Base-by-base conservation (phyloP, 2,888 invertebrate species). In the Thysanoteuthis rhombus region DNA sequence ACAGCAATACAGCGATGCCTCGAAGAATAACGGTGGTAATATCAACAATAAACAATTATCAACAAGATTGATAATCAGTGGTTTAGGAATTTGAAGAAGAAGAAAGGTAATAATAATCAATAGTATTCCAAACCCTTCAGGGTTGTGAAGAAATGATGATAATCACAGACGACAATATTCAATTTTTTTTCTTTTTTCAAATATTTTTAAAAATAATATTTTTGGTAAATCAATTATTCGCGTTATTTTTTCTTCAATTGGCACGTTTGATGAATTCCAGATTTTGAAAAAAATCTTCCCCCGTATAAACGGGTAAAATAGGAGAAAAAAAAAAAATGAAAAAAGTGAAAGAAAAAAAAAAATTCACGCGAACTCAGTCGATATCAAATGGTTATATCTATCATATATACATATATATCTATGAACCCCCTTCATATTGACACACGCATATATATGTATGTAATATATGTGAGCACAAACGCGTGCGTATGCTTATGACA, bases 41-140 rank as follows among this genome's bases (percentile, higher is more conserved):
- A 75, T 75, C 75, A 75, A 75, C 75, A 75, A 75, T n/a, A 75
- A 75, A 75, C n/a, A 75, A n/a, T 75, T n/a, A 75, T n/a, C 75
- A 75, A n/a, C n/a, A 75, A 1, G 4, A 36, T 16, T 16, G n/a
- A 75, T 75, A 36, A 75, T 75, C n/a, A 75, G n/a, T 12, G 36
- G 75, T 16, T 10, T n/a, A 75, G n/a, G 16, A n/a, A 75, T n/a
- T 12, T 3, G 10, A 75, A 75, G 12, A 75, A 75, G 12, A 16
- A 75, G 4, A 36, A 58, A 0, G 25, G 32, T 58, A 58, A 58
- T 36, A 36, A 75, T 75, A 75, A n/a, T n/a, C 36, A 75, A 75
- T 75, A n/a, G 16, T 75, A 75, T 75, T n/a, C n/a, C 16, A 75
- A 75, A 75, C 75, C 75, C n/a, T 75, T 12, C 2, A 12, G 75